Percentiles rank a stretch among this genome's conserved stretches.
Conservation (phyloP, 2,888 invertebrate species). For the Nomada ruficornis region DNA sequence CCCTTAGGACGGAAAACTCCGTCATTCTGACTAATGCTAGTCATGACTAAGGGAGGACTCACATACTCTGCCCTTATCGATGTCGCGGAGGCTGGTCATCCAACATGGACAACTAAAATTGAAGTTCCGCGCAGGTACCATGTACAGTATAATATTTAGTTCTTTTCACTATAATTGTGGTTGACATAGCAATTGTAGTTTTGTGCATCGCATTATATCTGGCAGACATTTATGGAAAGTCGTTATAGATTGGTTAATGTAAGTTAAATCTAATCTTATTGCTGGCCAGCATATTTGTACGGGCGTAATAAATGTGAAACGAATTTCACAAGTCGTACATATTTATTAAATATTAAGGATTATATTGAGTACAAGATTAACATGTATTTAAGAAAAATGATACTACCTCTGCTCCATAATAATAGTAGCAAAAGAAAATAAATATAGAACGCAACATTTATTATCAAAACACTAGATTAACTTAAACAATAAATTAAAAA, state of each 20-base stretch:
- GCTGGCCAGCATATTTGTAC: too few species aligned
- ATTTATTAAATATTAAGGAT: too few species aligned
- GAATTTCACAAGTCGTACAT: too few species aligned
- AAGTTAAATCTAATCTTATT: neutral
- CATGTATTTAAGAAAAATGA: too few species aligned
- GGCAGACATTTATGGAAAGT: neutral
- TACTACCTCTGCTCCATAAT: neutral
- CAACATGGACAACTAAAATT: neutral
- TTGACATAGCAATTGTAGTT: neutral
- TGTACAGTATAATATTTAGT: neutral
- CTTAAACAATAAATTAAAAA: too few species aligned
- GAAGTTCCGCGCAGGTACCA: neutral
- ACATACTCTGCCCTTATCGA: too few species aligned
- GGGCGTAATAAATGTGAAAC: too few species aligned
- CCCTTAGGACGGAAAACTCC: too few species aligned
- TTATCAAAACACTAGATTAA: neutral
- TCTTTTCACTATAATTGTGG: neutral
- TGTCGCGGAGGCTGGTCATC: too few species aligned
- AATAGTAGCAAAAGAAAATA: neutral
- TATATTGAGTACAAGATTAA: too few species aligned
- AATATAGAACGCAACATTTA: conserved; percentile 1
- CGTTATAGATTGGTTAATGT: neutral
- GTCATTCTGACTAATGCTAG: too few species aligned
- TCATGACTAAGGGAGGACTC: too few species aligned
- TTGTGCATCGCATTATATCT: neutral